Evolutionary conservation across 2,113 vertebrate genomes (phyloP), one percentile per base, ranked within the genome.

Genomic region (Urocitellus parryii): DNA sequence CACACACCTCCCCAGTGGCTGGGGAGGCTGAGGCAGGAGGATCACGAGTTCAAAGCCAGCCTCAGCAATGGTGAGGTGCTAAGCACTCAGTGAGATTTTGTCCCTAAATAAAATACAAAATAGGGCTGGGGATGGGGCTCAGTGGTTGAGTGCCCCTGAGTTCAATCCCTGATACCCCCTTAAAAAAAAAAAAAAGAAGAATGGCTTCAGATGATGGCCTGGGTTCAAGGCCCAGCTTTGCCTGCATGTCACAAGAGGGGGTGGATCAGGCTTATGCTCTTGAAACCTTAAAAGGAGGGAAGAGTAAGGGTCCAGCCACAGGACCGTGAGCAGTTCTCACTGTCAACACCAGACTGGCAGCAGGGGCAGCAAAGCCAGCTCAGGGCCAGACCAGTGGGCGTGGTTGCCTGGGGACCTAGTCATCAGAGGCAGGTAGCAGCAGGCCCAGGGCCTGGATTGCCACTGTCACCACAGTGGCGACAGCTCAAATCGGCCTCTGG

Each of bases 221-320:
- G 45, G 8, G 86, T 96, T 91, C 87, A 84, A 88, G 90, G 82
- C 77, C 65, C 1, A 32, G 70, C 45, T 84, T 48, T 70, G 77
- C 77, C 1, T 2, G 58, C 56, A 37, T 34, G 42, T 95, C 72
- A 73, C 8, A 7, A 34, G 7, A 91, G 58, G 45, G 32, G 34
- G 0, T 45, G 73, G 25, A 70, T 80, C 81, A 76, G 82, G n/a
- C 58, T 77, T 76, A 63, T 48, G n/a, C 34, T 68, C 58, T 42
- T 29, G 65, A 51, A 48, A 65, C 45, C 85, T 88, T 39, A 27
- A n/a, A 24, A 94, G 48, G 73, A 77, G 58, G 7, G 12, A 42
- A 65, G 18, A 37, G 51, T 34, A 48, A 45, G n/a, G 18, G 17
- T 51, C 22, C 16, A 73, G 68, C 83, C 42, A 10, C 0, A 42